Base-by-base conservation (phyloP, 2,888 invertebrate genomes). In the Melanargia galathea region DNA sequence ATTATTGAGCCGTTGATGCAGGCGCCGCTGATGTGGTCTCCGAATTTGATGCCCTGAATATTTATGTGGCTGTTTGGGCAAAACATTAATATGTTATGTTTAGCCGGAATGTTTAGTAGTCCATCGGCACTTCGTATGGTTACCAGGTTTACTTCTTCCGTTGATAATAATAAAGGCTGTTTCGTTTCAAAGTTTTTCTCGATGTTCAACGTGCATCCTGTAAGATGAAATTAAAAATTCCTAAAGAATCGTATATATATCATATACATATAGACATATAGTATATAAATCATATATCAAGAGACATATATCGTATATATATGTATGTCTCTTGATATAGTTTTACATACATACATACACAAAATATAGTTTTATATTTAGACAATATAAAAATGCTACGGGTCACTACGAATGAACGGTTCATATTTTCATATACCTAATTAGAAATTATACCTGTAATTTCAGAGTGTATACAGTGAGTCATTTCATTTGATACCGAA, bases 161-260 rank as follows among this genome's bases (percentile, higher is more conserved):
- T 26, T 6, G 68, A 64, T 6, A 72, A 7, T 58, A 82, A 71
- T 8, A 84, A 30, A 0, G 82, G 82, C 30, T 77, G 76, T 6
- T 73, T 70, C 8, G 45, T 58, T 13, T 67, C 57, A 10, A 80
- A 73, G 35, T 78, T 73, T 11, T 66, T 62, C 30, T 70, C 56
- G 2, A 75, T 67, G 51, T 81, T 73, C 13, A 86, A 55, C 11
- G 71, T 51, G 64, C 87, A 87, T 61, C 78, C 86, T 87, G 76
- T 35, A 78, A 80, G 63, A 45, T 40, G 6, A 62, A 49, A 68
- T 56, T 40, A 30, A 10, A 18, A 57, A 45, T 48, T 40, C 13
- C 46, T 18, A 54, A 59, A 43, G 13, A 57, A 18, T 45, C 2
- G 6, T 18, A 16, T 16, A 6, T 30, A 30, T 8, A 30, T 30